Base-by-base conservation (phyloP, 2,888 invertebrate species). In the Drosophila koepferae region DNA sequence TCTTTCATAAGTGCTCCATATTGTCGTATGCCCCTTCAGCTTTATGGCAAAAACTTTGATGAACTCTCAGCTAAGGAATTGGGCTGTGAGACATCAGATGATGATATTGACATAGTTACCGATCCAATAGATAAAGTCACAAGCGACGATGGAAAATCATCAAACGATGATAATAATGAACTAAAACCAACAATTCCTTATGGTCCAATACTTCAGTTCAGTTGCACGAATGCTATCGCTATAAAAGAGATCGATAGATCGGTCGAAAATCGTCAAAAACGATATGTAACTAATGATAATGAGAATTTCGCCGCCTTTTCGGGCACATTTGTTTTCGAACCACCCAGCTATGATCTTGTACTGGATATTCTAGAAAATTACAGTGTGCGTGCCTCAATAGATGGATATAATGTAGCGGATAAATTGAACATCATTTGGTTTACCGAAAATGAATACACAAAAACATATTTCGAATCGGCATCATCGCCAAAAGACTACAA, bases 401-500 rank as follows among this genome's bases (percentile, higher is more conserved):
- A 76, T 2, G 74, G 82, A 18, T 78, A 79, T n/a, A 1, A 65
- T 3, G 28, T 31, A 0, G 14, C 63, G 7, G 63, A 72, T n/a
- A 60, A 71, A 6, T 51, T 90, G 1, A 88, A 88, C 34, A 86
- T 92, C 2, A 84, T 92, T 51, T 92, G 92, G 92, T 92, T 91
- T 56, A 90, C 88, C 18, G 90, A 92, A 12, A 60, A 80, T 2
- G 23, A 38, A 23, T 5, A 38, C 0, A 1, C 2, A 48, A 0
- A 77, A 75, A 3, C 23, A 3, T 12, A 8, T 48, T 38, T 28
- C 20, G 2, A 12, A 1, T 5, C 68, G 3, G 58, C 51, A 6
- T 63, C 72, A 1, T 55, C 65, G 0, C 43, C 77, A 1, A 46
- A 82, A 0, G 85, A 91, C 58, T 91, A 91, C 58, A 86, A 84